These are phyloP conservation scores for Neoitamus cyanurus DNA, from an alignment of 2,888 invertebrate species.

Conservation along the genomic window DNA sequence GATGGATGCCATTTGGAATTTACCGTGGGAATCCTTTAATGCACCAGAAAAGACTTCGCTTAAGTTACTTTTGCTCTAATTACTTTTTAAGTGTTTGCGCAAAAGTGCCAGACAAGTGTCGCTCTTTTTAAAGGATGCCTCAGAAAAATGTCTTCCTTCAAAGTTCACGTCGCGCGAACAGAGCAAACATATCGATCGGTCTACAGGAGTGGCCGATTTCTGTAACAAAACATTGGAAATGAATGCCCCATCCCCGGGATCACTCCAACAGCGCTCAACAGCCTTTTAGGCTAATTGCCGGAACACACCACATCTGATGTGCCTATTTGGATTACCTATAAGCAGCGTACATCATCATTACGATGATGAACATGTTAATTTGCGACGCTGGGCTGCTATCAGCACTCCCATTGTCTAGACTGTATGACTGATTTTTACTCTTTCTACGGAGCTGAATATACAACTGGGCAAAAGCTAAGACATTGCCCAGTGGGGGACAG, in stretches of 20 bases:
- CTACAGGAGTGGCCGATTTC: neutral
- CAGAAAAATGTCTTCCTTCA: neutral
- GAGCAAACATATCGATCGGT: neutral
- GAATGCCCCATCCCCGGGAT: neutral
- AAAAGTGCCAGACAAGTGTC: neutral
- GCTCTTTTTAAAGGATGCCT: neutral
- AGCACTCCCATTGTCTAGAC: neutral
- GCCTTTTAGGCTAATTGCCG: neutral
- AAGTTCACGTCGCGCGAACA: neutral
- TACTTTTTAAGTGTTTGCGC: neutral
- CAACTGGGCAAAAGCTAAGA: neutral
- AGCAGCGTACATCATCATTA: neutral
- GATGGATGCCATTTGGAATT: constrained; percentile 8
- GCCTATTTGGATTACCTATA: neutral
- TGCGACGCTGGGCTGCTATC: neutral
- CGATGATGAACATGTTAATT: neutral
- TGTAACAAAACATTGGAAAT: neutral
- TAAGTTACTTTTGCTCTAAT: constrained; percentile 34
- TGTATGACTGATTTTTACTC: neutral
- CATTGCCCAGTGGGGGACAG: neutral
- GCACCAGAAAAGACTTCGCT: constrained; percentile 2
- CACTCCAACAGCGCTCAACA: neutral
- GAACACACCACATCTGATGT: neutral
- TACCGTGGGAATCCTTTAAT: neutral
- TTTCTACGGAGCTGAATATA: neutral